phyloP scores from a whole-genome alignment of 2,797 vertebrate genomes.

The Poecile montanus region DNA sequence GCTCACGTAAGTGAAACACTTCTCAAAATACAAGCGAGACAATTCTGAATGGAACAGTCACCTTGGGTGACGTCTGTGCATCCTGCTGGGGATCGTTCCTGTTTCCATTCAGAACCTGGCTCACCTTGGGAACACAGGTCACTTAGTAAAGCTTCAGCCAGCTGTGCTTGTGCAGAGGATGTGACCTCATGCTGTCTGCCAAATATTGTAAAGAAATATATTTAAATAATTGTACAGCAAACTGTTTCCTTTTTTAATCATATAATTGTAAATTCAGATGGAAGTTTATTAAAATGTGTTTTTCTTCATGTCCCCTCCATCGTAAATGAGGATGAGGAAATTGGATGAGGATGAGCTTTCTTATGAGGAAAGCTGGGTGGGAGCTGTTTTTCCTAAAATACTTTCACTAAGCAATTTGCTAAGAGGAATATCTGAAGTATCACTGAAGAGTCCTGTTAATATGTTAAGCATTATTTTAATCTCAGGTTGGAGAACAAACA shows the following conservation, averaged over 20 bases:
- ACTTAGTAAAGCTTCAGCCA: not conserved
- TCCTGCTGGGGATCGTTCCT: not conserved
- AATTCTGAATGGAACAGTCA: not conserved
- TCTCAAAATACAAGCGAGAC: not conserved
- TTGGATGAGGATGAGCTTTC: too few relatives aligned
- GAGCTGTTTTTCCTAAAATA: not conserved
- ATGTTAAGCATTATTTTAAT: not conserved
- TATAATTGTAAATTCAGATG: not conserved
- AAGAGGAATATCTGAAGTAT: not conserved
- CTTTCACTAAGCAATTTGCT: not conserved
- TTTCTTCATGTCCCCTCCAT: not conserved
- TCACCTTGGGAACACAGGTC: not conserved
- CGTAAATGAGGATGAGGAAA: too few relatives aligned
- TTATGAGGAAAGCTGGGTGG: not conserved
- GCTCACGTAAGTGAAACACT: not conserved
- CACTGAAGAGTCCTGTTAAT: not conserved
- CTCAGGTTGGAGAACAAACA: slow-evolving; percentile 20
- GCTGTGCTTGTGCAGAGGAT: not conserved
- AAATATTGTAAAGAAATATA: not conserved
- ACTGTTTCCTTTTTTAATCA: not conserved
- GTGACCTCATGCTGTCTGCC: not conserved
- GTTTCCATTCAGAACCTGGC: not conserved
- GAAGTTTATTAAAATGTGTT: not conserved
- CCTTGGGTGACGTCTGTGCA: not conserved
- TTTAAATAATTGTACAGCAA: not conserved